phyloP scores from a whole-genome alignment of 2,888 invertebrate species.

The Hesperia comma region DNA sequence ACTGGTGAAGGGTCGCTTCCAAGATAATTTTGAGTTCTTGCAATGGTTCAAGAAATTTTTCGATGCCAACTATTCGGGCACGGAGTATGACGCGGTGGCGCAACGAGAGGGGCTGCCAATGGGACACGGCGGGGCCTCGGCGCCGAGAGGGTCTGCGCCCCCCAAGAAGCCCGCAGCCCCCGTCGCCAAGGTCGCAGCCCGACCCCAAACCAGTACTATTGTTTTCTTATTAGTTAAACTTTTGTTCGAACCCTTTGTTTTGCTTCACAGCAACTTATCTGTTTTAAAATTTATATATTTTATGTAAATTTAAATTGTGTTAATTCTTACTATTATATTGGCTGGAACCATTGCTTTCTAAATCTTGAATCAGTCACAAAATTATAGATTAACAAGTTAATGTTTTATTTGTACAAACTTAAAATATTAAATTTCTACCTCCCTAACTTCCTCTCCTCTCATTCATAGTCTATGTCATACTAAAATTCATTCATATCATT shows the following conservation, averaged over 20 bases:
- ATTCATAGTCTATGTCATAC: not conserved
- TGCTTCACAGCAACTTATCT: conserved; percentile 10
- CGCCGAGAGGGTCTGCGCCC: conserved; percentile 76
- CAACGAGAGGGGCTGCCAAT: conserved; percentile 91
- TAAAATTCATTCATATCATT: not conserved
- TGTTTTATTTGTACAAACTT: conserved; percentile 1
- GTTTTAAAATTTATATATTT: conserved; percentile 6
- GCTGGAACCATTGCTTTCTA: conserved; percentile 38
- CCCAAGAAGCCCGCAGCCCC: conserved; percentile 75
- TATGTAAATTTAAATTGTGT: conserved; percentile 1
- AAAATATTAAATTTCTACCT: conserved; percentile 2
- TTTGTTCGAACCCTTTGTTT: conserved; percentile 11
- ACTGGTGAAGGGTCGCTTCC: conserved; percentile 99
- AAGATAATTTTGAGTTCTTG: conserved; percentile 99
- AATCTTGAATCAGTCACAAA: conserved; percentile 22
- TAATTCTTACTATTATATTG: conserved; percentile 16
- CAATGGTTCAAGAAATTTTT: conserved; percentile 99
- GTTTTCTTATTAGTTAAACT: conserved; percentile 52
- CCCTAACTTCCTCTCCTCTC: not conserved
- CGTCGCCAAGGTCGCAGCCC: conserved; percentile 84
- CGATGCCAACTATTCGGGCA: conserved; percentile 99
- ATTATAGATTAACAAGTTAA: conserved; percentile 13
- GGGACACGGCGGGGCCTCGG: conserved; percentile 89
- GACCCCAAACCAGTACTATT: conserved; percentile 85
- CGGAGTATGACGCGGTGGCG: conserved; percentile 95